Conservation (phyloP, 2,113 vertebrate genomes). For the Tyrannus savana region DNA sequence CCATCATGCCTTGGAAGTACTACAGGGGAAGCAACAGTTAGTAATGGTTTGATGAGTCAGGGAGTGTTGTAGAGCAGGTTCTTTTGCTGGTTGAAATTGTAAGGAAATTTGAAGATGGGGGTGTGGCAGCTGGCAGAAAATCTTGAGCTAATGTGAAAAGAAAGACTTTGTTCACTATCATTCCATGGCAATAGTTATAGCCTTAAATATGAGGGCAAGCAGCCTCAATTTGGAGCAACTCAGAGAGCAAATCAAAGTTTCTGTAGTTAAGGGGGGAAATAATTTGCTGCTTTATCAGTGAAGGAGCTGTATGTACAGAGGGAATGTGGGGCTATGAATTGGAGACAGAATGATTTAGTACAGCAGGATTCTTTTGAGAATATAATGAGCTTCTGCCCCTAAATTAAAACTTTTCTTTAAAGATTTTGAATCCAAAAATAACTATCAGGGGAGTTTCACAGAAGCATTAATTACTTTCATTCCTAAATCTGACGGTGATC, state of each 20-base stretch:
- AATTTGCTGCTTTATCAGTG: neutral
- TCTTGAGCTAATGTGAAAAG: neutral
- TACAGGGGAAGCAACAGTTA: neutral
- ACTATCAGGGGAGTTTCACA: constrained; percentile 63
- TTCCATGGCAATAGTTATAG: neutral
- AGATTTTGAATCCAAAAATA: constrained; percentile 67
- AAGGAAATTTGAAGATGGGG: neutral
- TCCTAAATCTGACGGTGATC: constrained; percentile 63
- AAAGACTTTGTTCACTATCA: neutral
- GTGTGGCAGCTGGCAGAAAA: neutral
- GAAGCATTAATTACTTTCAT: constrained; percentile 73
- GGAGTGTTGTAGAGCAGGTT: neutral
- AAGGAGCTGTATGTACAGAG: neutral
- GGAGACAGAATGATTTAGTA: constrained; percentile 47
- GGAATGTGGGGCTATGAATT: neutral
- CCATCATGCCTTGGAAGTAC: neutral
- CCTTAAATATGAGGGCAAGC: neutral
- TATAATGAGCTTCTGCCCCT: constrained; percentile 66
- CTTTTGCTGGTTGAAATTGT: neutral
- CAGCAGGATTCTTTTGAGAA: constrained; percentile 46
- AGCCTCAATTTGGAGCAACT: neutral
- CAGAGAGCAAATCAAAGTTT: neutral
- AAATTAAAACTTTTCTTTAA: constrained; percentile 72
- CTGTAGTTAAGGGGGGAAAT: neutral
- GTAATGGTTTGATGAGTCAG: neutral